Percentiles rank a stretch among this genome's conserved stretches.
Evolutionary conservation across 2,888 invertebrate species (phyloP).

Genomic region (Netelia fuscicornis): DNA sequence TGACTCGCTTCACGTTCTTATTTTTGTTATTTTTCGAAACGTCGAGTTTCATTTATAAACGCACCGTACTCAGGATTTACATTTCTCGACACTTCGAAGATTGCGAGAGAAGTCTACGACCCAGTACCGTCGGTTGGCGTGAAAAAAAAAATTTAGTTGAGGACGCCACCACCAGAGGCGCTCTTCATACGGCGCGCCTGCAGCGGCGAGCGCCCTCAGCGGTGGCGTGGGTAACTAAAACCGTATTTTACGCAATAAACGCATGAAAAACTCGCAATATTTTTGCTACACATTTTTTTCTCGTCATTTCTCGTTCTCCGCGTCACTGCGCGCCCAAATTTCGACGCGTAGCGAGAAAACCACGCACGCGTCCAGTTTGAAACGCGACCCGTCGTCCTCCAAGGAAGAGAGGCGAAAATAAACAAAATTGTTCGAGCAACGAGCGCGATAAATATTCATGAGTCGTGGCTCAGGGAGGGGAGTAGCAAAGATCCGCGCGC

Average conservation of each 20-base stretch:
- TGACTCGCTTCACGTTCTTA: background rate
- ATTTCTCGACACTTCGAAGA: too few relatives aligned
- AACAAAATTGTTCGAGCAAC: slow-evolving; percentile 70
- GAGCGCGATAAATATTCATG: slow-evolving; percentile 77
- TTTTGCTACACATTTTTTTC: too few relatives aligned
- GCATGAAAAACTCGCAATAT: background rate
- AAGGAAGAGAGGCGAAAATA: slow-evolving; percentile 61
- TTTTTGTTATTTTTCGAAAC: background rate
- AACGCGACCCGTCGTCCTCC: slow-evolving; percentile 27
- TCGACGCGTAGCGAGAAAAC: too few relatives aligned
- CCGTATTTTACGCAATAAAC: background rate
- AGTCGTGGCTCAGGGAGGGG: slow-evolving; percentile 45
- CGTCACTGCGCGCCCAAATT: background rate
- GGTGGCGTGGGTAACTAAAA: background rate
- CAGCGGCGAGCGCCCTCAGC: background rate
- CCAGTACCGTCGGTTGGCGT: too few relatives aligned
- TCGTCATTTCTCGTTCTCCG: background rate
- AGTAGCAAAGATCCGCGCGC: slow-evolving; percentile 8
- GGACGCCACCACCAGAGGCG: background rate
- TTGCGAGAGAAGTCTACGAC: too few relatives aligned
- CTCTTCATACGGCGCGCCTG: background rate
- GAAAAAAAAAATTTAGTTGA: background rate
- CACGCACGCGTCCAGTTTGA: background rate
- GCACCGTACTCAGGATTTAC: too few relatives aligned
- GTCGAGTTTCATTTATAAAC: background rate